Evolutionary conservation across 2,113 vertebrate genomes (phyloP).

Genomic region (Lepidothrix coronata): DNA sequence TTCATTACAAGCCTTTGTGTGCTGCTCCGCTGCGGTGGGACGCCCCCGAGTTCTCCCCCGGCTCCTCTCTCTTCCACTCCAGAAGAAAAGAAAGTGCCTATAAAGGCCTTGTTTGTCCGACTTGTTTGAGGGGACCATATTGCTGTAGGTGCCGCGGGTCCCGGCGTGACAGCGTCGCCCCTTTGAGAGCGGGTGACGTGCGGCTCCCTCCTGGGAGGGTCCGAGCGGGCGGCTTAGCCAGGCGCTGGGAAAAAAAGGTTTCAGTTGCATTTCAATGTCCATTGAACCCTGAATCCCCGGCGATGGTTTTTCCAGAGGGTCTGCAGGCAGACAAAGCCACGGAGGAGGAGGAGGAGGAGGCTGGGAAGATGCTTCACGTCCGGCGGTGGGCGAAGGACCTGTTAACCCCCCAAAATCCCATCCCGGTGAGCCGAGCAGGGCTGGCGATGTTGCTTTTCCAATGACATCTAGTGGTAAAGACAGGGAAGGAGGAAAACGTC

Average conservation of each 20-base stretch:
- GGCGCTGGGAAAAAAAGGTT: slow-evolving; percentile 50
- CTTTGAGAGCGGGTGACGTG: slow-evolving; percentile 36
- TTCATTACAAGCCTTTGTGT: slow-evolving; percentile 61
- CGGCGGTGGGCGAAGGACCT: neutral
- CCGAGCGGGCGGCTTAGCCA: neutral
- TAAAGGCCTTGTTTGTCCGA: slow-evolving; percentile 61
- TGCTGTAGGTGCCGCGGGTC: slow-evolving; percentile 50
- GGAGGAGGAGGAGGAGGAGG: neutral
- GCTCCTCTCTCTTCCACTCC: slow-evolving; percentile 45
- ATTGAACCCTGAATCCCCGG: slow-evolving; percentile 40
- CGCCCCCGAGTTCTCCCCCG: slow-evolving; percentile 46
- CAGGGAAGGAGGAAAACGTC: neutral
- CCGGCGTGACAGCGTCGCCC: neutral
- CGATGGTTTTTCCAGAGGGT: neutral
- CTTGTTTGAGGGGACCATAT: slow-evolving; percentile 41
- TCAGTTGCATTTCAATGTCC: slow-evolving; percentile 66
- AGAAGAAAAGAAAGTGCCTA: slow-evolving; percentile 67
- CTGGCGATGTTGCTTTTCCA: neutral
- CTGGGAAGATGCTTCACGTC: neutral
- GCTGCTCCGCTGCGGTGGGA: slow-evolving; percentile 31
- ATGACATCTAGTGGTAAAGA: slow-evolving; percentile 57
- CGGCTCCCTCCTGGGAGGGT: slow-evolving; percentile 54
- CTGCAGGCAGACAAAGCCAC: slow-evolving; percentile 36
- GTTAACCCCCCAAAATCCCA: neutral
- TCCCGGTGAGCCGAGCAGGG: neutral